Conservation (phyloP, 1,140 invertebrate genomes). For the Trinorchestia longiramus region DNA sequence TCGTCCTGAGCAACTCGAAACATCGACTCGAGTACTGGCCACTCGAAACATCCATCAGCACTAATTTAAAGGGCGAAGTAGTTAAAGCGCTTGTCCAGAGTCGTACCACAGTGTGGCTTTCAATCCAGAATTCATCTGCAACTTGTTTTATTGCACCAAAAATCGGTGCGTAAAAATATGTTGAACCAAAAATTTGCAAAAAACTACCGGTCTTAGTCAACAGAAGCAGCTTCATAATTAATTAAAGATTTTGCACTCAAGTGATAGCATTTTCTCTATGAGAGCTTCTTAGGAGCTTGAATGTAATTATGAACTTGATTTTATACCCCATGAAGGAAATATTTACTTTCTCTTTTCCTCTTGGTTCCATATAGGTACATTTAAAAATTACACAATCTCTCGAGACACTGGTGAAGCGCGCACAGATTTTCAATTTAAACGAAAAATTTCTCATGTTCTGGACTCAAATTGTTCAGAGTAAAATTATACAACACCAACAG, state of each 20-base stretch:
- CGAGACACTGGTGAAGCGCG: background rate
- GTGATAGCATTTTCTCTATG: background rate
- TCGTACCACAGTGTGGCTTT: too few relatives aligned
- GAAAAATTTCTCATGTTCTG: background rate
- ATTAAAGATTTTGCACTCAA: background rate
- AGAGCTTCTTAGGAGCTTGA: background rate
- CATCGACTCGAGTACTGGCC: too few relatives aligned
- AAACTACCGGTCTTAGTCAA: background rate
- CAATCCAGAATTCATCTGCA: too few relatives aligned
- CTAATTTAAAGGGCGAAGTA: too few relatives aligned
- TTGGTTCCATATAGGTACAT: background rate
- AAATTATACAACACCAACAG: background rate
- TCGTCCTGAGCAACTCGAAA: too few relatives aligned
- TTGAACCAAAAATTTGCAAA: background rate
- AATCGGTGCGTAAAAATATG: background rate
- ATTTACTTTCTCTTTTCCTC: background rate
- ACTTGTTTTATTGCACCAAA: background rate
- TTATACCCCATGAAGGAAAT: background rate
- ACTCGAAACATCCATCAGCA: too few relatives aligned
- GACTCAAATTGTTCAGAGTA: background rate
- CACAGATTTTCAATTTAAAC: background rate
- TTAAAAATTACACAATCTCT: background rate
- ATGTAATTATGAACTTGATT: background rate
- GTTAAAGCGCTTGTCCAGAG: too few relatives aligned
- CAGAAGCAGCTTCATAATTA: background rate